A percentile compares a stretch with the other conserved stretches of the same genome.
phyloP scores from a whole-genome alignment of 2,113 vertebrate genomes.

The Indicator maculatus region DNA sequence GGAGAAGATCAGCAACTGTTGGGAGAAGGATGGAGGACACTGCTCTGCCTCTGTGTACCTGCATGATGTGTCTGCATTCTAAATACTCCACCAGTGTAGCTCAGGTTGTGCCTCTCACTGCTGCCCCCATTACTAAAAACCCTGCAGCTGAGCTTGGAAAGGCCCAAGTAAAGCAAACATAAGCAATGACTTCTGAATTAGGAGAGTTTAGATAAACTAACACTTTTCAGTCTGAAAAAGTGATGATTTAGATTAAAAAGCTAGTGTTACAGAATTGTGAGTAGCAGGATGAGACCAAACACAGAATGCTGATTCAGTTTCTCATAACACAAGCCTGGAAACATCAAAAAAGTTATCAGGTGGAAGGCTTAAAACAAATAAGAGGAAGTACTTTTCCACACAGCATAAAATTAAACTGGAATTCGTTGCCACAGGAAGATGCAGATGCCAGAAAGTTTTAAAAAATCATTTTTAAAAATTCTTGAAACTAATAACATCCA shows the following conservation, averaged over 20 bases:
- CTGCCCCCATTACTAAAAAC: not conserved
- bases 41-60: not conserved
- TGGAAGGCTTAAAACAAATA: conserved; percentile 25
- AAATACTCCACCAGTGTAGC: not conserved
- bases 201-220: not conserved
- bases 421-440: not conserved
- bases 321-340: not conserved
- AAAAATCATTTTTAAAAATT: not conserved
- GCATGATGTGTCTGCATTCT: rapidly evolving
- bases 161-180: not conserved
- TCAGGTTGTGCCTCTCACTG: not conserved
- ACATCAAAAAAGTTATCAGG: conserved; percentile 3
- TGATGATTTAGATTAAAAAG: not conserved
- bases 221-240: not conserved
- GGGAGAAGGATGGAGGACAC: not conserved
- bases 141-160: not conserved
- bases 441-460: not conserved
- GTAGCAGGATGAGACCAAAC: not conserved
- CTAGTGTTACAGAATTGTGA: not conserved
- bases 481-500: not conserved
- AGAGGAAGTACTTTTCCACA: not conserved
- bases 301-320: not conserved
- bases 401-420: not conserved
- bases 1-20: not conserved
- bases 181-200: not conserved